phyloP scores from a whole-genome alignment of 2,888 invertebrate genomes.

The Syritta pipiens region DNA sequence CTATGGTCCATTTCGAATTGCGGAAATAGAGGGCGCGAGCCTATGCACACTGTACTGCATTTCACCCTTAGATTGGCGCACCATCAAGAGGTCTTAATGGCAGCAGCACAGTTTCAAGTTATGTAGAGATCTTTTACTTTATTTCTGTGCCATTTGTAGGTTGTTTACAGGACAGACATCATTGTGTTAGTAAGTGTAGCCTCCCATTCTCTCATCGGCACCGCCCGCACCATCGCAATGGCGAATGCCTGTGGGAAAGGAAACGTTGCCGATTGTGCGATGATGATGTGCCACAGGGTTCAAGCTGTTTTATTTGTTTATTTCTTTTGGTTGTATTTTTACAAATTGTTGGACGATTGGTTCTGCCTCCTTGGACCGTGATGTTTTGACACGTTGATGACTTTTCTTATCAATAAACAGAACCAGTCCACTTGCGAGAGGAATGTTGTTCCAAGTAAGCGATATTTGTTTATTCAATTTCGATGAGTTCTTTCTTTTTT shows the following conservation, averaged over 20 bases:
- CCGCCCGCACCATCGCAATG: neutral
- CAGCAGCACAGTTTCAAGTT: slow-evolving; percentile 5
- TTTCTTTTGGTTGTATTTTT: slow-evolving; percentile 19
- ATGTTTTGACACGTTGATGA: slow-evolving; percentile 14
- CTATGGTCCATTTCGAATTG: slow-evolving; percentile 65
- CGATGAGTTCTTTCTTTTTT: too few species aligned
- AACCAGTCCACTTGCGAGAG: neutral
- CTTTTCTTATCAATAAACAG: slow-evolving; percentile 3
- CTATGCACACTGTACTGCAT: neutral
- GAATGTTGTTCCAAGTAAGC: neutral
- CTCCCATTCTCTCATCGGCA: neutral
- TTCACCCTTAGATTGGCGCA: neutral
- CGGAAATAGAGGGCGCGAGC: slow-evolving; percentile 56
- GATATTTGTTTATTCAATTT: slow-evolving; percentile 24
- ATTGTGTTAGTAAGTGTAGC: neutral
- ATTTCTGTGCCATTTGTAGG: slow-evolving; percentile 21
- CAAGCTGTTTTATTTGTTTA: slow-evolving; percentile 28
- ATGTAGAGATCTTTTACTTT: slow-evolving; percentile 3
- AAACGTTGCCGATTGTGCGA: slow-evolving; percentile 28
- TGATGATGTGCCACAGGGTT: slow-evolving; percentile 45
- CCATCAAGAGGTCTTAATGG: slow-evolving; percentile 22
- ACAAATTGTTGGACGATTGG: neutral
- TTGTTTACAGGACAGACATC: slow-evolving; percentile 36
- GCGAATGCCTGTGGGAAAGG: slow-evolving; percentile 37
- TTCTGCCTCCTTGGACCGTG: neutral